These are phyloP conservation scores for Heterocephalus glaber DNA, from an alignment of 2,113 vertebrate genomes.

Conservation along the genomic window DNA sequence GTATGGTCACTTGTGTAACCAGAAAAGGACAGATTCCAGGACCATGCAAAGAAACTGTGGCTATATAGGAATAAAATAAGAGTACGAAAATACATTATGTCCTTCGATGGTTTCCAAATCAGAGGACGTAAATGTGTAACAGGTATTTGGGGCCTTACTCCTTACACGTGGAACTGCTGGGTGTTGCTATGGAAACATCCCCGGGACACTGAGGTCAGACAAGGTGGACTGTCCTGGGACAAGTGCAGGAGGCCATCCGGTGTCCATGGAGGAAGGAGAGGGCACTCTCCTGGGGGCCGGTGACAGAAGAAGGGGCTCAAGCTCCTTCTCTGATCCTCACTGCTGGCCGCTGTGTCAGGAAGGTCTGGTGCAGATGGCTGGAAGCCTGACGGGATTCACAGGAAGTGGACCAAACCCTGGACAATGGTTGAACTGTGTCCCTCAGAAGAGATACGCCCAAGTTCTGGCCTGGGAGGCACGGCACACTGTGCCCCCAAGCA, in stretches of 20 bases:
- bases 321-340: not conserved
- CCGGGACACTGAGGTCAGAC: not conserved
- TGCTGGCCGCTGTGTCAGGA: not conserved
- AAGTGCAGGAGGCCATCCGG: accelerated
- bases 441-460: not conserved
- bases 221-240: not conserved
- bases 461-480: not conserved
- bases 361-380: not conserved
- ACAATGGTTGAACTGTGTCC: not conserved
- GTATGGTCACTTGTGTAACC: accelerated
- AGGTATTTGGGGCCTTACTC: not conserved
- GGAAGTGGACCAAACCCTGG: not conserved
- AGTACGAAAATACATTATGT: not conserved
- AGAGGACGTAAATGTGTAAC: not conserved
- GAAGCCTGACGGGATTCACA: not conserved
- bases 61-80: not conserved
- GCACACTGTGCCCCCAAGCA: not conserved
- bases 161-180: not conserved
- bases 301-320: no score
- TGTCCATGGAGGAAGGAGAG: accelerated
- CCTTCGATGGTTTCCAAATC: not conserved
- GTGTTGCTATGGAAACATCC: not conserved
- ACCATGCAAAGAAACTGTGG: not conserved
- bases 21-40: not conserved
- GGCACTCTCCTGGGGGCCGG: not conserved